phyloP scores from a whole-genome alignment of 2,888 invertebrate genomes.

The Idaea aversata region DNA sequence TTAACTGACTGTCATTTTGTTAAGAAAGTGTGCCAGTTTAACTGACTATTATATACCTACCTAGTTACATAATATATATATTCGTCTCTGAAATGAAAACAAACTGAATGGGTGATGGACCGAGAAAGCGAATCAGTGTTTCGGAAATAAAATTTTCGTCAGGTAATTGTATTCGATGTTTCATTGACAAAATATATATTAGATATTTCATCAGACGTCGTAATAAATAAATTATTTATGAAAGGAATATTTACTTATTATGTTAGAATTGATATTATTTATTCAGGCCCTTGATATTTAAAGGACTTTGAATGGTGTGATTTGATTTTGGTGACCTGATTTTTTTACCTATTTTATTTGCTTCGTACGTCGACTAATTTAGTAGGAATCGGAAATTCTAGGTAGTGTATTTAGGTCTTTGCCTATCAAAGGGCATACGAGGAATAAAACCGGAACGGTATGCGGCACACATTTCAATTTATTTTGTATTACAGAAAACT shows the following conservation, averaged over 20 bases:
- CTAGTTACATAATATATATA: slow-evolving; percentile 9
- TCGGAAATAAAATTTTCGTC: slow-evolving; percentile 13
- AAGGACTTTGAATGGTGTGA: too few relatives aligned
- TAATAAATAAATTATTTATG: background rate
- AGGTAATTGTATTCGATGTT: slow-evolving; percentile 17
- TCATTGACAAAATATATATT: slow-evolving; percentile 6
- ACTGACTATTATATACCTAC: slow-evolving; percentile 3
- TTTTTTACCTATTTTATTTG: too few relatives aligned
- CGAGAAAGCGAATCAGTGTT: slow-evolving; percentile 6
- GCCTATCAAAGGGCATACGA: too few relatives aligned
- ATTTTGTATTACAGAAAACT: too few relatives aligned
- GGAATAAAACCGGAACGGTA: too few relatives aligned
- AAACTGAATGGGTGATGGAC: slow-evolving; percentile 8
- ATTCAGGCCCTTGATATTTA: background rate
- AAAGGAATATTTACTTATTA: background rate
- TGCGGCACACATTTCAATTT: too few relatives aligned
- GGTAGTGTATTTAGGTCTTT: too few relatives aligned
- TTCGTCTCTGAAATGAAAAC: background rate
- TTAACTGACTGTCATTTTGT: too few relatives aligned
- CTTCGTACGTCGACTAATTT: too few relatives aligned
- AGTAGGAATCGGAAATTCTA: too few relatives aligned
- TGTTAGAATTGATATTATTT: background rate
- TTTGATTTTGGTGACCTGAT: too few relatives aligned
- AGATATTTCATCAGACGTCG: background rate
- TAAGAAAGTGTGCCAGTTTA: too few relatives aligned